phyloP scores from a whole-genome alignment of 1,140 invertebrate genomes.

The Dreissena rostriformis region DNA sequence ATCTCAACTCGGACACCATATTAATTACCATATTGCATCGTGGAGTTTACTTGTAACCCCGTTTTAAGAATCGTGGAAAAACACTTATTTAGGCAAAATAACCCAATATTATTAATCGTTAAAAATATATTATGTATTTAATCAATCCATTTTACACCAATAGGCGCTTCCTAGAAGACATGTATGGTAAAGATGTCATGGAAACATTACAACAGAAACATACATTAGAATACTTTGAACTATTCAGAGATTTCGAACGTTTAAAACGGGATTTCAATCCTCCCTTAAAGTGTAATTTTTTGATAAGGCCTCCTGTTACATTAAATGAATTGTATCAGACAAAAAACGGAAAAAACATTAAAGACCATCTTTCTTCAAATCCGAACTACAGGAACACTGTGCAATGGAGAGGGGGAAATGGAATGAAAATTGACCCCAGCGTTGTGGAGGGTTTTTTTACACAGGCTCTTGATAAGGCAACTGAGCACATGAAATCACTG shows the following conservation, averaged over 20 bases:
- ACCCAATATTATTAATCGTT: too few species aligned
- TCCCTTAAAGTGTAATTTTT: neutral
- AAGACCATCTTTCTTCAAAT: neutral
- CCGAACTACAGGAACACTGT: neutral
- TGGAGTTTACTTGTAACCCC: too few species aligned
- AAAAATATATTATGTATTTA: too few species aligned
- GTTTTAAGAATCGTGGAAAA: too few species aligned
- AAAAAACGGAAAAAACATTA: neutral
- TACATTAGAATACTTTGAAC: neutral
- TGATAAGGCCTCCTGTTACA: neutral
- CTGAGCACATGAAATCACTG: constrained; percentile 7
- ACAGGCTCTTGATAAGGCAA: neutral
- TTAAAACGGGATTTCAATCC: neutral
- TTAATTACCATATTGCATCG: too few species aligned
- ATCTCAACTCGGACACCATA: too few species aligned
- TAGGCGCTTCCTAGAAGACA: neutral
- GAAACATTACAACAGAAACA: neutral
- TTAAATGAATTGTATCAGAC: neutral
- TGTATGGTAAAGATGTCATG: neutral
- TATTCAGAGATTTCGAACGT: constrained; percentile 3
- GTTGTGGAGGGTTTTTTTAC: constrained; percentile 13
- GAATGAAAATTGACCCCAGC: neutral
- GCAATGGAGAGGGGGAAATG: neutral
- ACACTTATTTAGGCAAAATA: too few species aligned
- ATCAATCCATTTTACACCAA: too few species aligned